Evolutionary conservation across 2,797 vertebrate genomes (phyloP).

Genomic region (Anniella stebbinsi): DNA sequence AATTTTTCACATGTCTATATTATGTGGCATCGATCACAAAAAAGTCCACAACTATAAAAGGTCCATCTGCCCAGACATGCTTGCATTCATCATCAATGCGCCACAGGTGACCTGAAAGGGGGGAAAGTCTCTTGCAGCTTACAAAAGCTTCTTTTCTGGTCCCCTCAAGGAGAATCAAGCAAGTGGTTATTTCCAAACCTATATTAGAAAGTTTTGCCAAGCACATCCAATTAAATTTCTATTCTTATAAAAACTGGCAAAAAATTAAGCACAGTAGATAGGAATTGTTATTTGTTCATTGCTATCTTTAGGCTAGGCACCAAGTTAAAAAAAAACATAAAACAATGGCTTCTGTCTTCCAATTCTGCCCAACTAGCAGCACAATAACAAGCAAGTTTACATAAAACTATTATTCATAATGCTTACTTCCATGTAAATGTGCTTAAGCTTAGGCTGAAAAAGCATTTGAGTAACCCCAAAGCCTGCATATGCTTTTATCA

Average conservation of each 20-base stretch:
- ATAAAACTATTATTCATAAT: not conserved
- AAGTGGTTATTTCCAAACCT: not conserved
- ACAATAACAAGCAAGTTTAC: not conserved
- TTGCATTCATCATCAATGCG: not conserved
- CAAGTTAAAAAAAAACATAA: constrained; percentile 1
- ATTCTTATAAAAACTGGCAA: not conserved
- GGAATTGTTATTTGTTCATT: not conserved
- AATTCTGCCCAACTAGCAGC: not conserved
- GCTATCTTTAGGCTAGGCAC: fast-evolving
- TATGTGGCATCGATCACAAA: not conserved
- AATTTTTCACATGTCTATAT: not conserved
- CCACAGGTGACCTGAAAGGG: not conserved
- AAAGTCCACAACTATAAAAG: constrained; percentile 1
- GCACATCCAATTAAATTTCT: not conserved
- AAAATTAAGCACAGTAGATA: not conserved
- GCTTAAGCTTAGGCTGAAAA: not conserved
- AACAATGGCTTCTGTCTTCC: not conserved
- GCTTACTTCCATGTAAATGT: not conserved
- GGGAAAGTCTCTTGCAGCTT: not conserved
- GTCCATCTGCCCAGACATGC: not conserved
- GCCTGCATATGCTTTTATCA: not conserved
- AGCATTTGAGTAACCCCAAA: not conserved
- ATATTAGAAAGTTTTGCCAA: not conserved
- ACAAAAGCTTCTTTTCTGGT: not conserved
- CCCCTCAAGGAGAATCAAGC: not conserved